These are phyloP conservation scores for Greenwoodochromis staneri DNA, from an alignment of 2,113 vertebrate species.

Conservation along the genomic window DNA sequence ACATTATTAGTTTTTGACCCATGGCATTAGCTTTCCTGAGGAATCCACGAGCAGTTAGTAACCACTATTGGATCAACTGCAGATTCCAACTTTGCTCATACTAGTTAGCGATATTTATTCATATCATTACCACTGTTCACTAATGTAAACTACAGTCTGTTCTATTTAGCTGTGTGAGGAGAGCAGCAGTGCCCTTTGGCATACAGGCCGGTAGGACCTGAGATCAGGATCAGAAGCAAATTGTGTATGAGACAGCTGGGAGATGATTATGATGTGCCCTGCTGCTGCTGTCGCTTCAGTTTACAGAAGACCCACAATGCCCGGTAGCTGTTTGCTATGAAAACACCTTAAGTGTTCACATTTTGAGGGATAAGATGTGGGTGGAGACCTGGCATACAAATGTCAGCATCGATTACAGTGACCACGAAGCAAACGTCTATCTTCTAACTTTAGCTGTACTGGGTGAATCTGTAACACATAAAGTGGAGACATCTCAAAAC, in stretches of 20 bases:
- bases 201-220: background rate
- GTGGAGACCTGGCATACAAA: background rate
- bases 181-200: background rate
- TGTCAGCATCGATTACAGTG: background rate
- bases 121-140: background rate
- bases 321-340: background rate
- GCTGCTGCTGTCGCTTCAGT: background rate
- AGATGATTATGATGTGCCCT: background rate
- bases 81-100: background rate
- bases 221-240: background rate
- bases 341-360: background rate
- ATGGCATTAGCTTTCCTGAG: background rate
- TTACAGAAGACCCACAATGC: background rate
- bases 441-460: background rate
- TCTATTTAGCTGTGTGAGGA: background rate
- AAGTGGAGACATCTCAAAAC: background rate
- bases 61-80: background rate
- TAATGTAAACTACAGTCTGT: background rate
- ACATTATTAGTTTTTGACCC: accelerated
- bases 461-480: background rate
- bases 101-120: background rate
- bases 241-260: background rate
- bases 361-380: background rate
- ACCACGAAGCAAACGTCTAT: background rate
- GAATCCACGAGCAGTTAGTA: background rate